Evolutionary conservation across 1,140 invertebrate species (phyloP).

Genomic region (Elymnias hypermnestra): DNA sequence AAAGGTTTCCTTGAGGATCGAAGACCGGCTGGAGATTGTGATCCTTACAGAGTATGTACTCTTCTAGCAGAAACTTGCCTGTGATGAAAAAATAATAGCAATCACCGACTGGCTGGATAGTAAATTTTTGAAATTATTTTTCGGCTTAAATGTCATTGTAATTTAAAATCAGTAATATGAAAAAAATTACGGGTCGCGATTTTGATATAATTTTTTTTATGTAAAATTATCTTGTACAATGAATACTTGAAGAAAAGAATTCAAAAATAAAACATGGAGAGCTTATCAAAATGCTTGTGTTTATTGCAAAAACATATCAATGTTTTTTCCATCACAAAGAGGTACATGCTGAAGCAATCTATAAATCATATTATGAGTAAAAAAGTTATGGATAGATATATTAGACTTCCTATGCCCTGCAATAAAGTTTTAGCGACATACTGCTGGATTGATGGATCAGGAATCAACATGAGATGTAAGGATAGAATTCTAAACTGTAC

Average conservation of each 20-base stretch:
- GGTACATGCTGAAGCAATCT: constrained; percentile 43
- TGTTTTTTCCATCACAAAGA: constrained; percentile 25
- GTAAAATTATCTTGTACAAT: too few species aligned
- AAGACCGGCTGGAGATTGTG: constrained; percentile 94
- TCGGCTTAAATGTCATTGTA: constrained; percentile 6
- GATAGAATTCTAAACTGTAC: constrained; percentile 84
- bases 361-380: constrained; percentile 61
- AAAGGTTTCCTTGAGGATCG: constrained; percentile 96
- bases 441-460: constrained; percentile 95
- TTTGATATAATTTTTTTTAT: too few species aligned
- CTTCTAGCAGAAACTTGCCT: constrained; percentile 77
- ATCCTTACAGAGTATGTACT: constrained; percentile 89
- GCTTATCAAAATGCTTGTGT: constrained; percentile 24
- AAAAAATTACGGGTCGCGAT: neutral
- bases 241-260: too few species aligned
- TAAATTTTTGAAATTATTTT: constrained; percentile 5
- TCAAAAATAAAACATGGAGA: constrained; percentile 35
- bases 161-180: constrained; percentile 17
- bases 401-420: constrained; percentile 82
- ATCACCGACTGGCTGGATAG: constrained; percentile 13
- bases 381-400: constrained; percentile 57
- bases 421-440: constrained; percentile 86
- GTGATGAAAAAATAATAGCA: constrained; percentile 13
- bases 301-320: constrained; percentile 22
- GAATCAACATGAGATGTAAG: constrained; percentile 88